Evolutionary conservation across 2,888 invertebrate species (phyloP), one percentile per base, ranked within the genome.

Genomic region (Amblyteles armatorius): DNA sequence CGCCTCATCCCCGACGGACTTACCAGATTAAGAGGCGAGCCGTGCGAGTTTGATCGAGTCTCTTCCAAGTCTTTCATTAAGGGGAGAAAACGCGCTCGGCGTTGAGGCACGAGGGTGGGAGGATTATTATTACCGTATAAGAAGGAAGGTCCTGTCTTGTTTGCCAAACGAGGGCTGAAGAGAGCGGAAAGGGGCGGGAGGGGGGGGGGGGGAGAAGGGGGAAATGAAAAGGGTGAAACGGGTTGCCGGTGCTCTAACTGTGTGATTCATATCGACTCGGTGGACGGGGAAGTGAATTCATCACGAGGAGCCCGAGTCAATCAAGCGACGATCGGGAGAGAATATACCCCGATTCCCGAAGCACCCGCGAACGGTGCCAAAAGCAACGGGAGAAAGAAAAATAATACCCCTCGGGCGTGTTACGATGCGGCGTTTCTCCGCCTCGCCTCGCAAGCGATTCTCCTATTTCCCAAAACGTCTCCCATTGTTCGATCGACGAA

Each of bases 21-120:
- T 90, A 93, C 87, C 91, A 92, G 93, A 93, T 93, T 93, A 93
- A 93, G 91, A 84, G 82, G 77, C 77, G 74, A 76, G 76, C 86
- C 82, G 90, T 90, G 89, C 91, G 90, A 93, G 93, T 93, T 93
- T 93, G 92, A 94, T 94, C 93, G 93, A 93, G 91, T 92, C 93
- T 82, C 85, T 92, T 91, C 92, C 90, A 91, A 93, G 93, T 93
- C 93, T 94, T 93, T 94, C 93, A 94, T 94, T 94, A 93, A 92
- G 91, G 91, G 90, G 76, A 68, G 85, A 78, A 83, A 83, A 82
- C 44, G 76, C 60, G 73, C 80, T 89, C 89, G 84, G 84, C 89
- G 68, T 76, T 86, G 90, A 91, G 86, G 86, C 29, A 1, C 11
- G 88, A 88, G 91, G 90, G 89, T 86, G 86, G 89, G 79, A 84